Conservation (phyloP, 2,113 vertebrate species). For the Embiotoca jacksoni region DNA sequence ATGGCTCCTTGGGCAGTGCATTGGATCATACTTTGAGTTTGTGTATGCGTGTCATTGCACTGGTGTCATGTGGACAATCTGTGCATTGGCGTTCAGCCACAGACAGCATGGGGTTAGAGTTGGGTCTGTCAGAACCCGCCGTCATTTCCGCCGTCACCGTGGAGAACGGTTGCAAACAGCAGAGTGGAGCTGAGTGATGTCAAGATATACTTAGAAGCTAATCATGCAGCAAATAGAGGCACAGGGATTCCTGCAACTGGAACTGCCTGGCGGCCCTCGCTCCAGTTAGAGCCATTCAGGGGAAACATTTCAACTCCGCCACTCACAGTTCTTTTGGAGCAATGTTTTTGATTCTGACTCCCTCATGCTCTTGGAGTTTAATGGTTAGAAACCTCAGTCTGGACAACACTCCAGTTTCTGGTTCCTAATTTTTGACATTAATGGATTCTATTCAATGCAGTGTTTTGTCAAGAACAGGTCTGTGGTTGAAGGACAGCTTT, state of each 20-base stretch:
- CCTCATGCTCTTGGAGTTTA: constrained; percentile 35
- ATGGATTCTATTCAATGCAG: constrained; percentile 11
- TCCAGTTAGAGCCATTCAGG: constrained; percentile 64
- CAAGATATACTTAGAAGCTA: constrained; percentile 78
- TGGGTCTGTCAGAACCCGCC: constrained; percentile 69
- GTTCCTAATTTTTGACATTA: constrained; percentile 39
- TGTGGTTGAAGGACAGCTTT: constrained; percentile 35
- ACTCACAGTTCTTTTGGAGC: constrained; percentile 58
- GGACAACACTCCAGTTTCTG: constrained; percentile 21
- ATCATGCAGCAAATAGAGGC: constrained; percentile 79
- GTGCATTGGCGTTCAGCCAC: constrained; percentile 59
- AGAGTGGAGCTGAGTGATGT: constrained; percentile 72
- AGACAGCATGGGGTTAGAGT: constrained; percentile 57
- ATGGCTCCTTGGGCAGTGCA: constrained; percentile 43
- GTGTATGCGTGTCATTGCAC: constrained; percentile 46
- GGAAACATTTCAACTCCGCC: constrained; percentile 69
- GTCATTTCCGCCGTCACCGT: constrained; percentile 65
- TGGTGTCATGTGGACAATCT: constrained; percentile 65
- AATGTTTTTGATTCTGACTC: constrained; percentile 30
- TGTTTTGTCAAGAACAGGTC: constrained; percentile 30
- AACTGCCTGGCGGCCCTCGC: constrained; percentile 53
- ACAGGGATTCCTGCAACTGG: constrained; percentile 64
- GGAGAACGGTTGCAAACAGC: constrained; percentile 66
- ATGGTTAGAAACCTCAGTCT: constrained; percentile 45
- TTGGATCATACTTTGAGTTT: constrained; percentile 25